Evolutionary conservation across 1,140 invertebrate genomes (phyloP), one percentile per base, ranked within the genome.

Genomic region (Penaeus vannamei): DNA sequence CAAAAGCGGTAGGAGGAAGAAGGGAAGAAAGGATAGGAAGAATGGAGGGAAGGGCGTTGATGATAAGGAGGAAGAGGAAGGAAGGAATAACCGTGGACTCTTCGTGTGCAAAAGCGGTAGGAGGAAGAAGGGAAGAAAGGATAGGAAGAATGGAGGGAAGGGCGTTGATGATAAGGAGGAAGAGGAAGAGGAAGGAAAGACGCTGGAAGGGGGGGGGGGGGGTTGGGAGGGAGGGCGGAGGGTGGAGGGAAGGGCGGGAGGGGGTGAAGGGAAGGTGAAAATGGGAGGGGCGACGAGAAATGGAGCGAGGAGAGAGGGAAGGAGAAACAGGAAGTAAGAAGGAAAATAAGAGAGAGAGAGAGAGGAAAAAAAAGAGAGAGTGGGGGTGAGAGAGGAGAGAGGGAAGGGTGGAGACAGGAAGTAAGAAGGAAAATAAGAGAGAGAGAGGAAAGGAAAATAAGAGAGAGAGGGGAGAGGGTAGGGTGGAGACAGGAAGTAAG

Each of bases 321-420:
- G 60, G 81, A 26, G 46, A 60, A 53, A 83, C 46, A 60, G 81
- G 61, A 60, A 61, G 81, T 23, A 8, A 20, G 53, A 32, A 61
- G 59, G 22, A 61, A n/a, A 60, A n/a, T n/a, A 22, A 23, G 66
- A 69, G 42, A 46, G 42, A 46, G 42, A 46, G 42, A 46, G 42
- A 10, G 42, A 46, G 53, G 60, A 46, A 83, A 46, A 82, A 8
- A 82, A 46, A 59, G 46, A 82, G 80, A 82, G 80, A 82, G 80
- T 59, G 80, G 59, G 80, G 59, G 80, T 59, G 80, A 82, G 80
- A 82, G 80, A 82, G 80, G 59, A 22, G 59, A 22, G 59, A 46
- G 59, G 79, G 59, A 53, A 82, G 80, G 60, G 36, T 53, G 80
- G 29, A 32, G 32, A 32, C n/a, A 23, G 32, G 66, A 72, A 32